Percentiles rank a stretch among this genome's conserved stretches.
These are phyloP conservation scores for Notolabrus celidotus DNA, from an alignment of 2,797 vertebrate species.

Conservation along the genomic window DNA sequence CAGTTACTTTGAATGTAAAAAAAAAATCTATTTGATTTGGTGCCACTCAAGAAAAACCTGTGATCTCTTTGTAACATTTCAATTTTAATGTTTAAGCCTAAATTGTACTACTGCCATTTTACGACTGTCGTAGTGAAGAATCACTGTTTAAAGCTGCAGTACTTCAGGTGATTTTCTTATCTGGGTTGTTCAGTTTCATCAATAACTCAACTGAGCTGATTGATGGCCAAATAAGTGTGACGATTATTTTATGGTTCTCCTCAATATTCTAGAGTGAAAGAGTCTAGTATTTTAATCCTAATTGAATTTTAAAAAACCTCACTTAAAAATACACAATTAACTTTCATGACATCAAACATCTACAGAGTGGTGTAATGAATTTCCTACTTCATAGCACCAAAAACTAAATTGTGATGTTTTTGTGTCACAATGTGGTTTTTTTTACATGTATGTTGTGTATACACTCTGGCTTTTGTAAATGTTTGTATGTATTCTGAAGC, in stretches of 20 bases:
- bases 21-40: slow-evolving; percentile 23
- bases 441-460: slow-evolving; percentile 35
- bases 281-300: slow-evolving; percentile 8
- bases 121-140: slow-evolving; percentile 5
- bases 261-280: not conserved
- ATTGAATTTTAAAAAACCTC: slow-evolving; percentile 13
- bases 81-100: slow-evolving; percentile 15
- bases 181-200: not conserved
- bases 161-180: slow-evolving; percentile 2
- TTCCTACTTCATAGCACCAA: not conserved
- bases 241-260: slow-evolving; percentile 3
- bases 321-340: not conserved
- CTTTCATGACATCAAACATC: not conserved
- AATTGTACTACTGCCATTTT: slow-evolving; percentile 35
- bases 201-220: slow-evolving; percentile 3
- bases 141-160: slow-evolving; percentile 6
- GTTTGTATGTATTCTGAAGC: slow-evolving; percentile 51
- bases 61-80: slow-evolving; percentile 26
- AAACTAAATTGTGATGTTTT: slow-evolving; percentile 48
- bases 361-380: slow-evolving; percentile 3
- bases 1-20: slow-evolving; percentile 35
- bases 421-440: slow-evolving; percentile 45
- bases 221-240: not conserved
- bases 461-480: slow-evolving; percentile 55
- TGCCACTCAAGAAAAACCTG: slow-evolving; percentile 38